phyloP scores from a whole-genome alignment of 2,888 invertebrate species.

The Euplagia quadripunctaria region DNA sequence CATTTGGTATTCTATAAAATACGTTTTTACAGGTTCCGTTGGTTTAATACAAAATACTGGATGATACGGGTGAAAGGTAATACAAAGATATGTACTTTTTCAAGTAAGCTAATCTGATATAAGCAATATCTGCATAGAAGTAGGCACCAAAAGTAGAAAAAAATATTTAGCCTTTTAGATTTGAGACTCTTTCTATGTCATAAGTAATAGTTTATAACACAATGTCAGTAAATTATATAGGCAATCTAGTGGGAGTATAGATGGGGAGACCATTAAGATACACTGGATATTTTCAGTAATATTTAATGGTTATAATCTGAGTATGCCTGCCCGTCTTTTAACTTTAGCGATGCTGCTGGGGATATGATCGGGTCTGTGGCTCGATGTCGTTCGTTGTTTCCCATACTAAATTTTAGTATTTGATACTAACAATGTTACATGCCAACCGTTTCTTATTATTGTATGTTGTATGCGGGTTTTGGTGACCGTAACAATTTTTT shows the following conservation, averaged over 20 bases:
- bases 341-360: constrained; percentile 63
- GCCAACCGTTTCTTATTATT: neutral
- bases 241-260: constrained; percentile 54
- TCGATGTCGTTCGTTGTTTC: constrained; percentile 25
- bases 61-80: no score
- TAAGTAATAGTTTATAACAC: constrained; percentile 47
- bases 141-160: constrained; percentile 19
- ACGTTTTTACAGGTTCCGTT: no score
- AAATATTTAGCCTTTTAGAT: constrained; percentile 12
- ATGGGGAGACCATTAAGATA: constrained; percentile 55
- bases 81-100: no score
- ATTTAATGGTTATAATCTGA: constrained; percentile 70
- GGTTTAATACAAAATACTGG: no score
- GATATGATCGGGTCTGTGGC: constrained; percentile 60
- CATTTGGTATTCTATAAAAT: no score
- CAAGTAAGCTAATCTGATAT: no score
- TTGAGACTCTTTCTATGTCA: constrained; percentile 21
- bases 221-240: constrained; percentile 41
- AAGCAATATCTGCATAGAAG: no score
- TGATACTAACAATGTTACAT: constrained; percentile 5
- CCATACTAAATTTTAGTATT: constrained; percentile 2
- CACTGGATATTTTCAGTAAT: constrained; percentile 65
- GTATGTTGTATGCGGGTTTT: no score
- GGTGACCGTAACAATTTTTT: no score
- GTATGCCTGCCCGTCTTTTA: constrained; percentile 64